A percentile compares a stretch with the other conserved stretches of the same genome.
Conservation (phyloP, 2,888 invertebrate species). For the Nephrotoma appendiculata region DNA sequence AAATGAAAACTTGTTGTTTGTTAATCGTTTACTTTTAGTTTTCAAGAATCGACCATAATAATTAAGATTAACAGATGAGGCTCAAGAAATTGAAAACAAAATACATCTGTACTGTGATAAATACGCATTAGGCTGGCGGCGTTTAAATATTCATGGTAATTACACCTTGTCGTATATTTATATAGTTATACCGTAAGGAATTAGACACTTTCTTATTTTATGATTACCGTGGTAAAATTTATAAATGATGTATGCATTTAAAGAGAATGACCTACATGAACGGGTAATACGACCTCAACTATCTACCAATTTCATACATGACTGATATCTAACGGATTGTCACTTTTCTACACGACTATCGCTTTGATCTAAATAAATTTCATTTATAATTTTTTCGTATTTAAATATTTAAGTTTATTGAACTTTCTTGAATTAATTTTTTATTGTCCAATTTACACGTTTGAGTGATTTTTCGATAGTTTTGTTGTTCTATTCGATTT, state of each 20-base stretch:
- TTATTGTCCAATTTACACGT: background rate
- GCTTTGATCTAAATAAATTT: background rate
- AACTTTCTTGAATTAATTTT: background rate
- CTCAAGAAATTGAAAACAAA: background rate
- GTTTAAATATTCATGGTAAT: background rate
- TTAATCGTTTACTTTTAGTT: background rate
- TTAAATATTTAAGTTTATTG: background rate
- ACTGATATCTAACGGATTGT: background rate
- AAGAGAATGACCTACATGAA: background rate
- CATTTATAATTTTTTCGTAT: background rate
- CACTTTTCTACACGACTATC: background rate
- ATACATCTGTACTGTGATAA: background rate
- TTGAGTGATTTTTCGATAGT: background rate
- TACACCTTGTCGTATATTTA: background rate
- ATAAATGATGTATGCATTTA: background rate
- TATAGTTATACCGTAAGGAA: background rate
- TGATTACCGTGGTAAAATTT: background rate
- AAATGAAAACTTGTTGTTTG: background rate
- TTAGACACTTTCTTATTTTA: background rate
- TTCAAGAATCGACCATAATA: background rate
- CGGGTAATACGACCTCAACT: background rate
- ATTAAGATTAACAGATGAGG: background rate
- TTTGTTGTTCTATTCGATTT: background rate
- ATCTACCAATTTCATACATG: background rate
- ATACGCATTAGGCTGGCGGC: background rate